Evolutionary conservation across 1,140 invertebrate species (phyloP).

Genomic region (Apis cerana): DNA sequence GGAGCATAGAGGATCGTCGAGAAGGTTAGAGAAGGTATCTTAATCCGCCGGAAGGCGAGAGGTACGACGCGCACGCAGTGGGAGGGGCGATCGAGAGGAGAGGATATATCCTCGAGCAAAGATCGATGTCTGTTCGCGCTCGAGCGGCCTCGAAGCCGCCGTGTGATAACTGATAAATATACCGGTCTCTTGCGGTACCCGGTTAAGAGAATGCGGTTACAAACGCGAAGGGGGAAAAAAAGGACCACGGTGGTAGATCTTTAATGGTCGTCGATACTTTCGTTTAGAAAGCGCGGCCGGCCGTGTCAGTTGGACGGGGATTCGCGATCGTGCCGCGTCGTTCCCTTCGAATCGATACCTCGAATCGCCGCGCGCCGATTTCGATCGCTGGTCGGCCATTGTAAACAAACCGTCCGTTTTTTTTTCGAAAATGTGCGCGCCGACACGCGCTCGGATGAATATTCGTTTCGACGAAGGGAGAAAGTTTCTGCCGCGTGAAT

Average conservation of each 20-base stretch:
- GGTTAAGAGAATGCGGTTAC: constrained; percentile 48
- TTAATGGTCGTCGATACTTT: constrained; percentile 60
- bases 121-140: constrained; percentile 19
- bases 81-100: background rate
- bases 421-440: background rate
- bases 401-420: background rate
- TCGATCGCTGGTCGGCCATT: background rate
- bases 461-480: background rate
- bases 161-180: constrained; percentile 51
- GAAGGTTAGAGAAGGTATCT: background rate
- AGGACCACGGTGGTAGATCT: constrained; percentile 42
- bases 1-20: background rate
- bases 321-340: constrained; percentile 37
- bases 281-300: constrained; percentile 59
- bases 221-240: constrained; percentile 41
- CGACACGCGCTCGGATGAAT: background rate
- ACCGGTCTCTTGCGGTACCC: constrained; percentile 50
- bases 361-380: background rate
- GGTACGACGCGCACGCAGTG: too few species aligned
- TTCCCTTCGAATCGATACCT: background rate
- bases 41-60: background rate
- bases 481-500: constrained; percentile 40
- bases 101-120: constrained; percentile 9
- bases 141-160: constrained; percentile 17
- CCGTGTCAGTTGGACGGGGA: constrained; percentile 46